A percentile compares a stretch with the other conserved stretches of the same genome.
Conservation (phyloP, 2,888 invertebrate species). For the Eupithecia subfuscata region DNA sequence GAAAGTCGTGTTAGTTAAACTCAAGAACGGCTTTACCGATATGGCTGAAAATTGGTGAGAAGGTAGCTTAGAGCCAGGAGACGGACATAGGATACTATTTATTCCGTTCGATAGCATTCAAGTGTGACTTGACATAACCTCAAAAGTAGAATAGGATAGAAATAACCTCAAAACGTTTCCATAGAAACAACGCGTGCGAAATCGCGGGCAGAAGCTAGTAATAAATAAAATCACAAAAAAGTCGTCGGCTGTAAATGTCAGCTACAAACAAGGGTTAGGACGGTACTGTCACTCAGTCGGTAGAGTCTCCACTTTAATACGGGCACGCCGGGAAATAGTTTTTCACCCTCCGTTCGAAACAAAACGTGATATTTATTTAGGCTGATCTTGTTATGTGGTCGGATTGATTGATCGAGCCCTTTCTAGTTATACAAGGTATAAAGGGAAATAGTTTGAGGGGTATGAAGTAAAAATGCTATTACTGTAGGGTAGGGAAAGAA, state of each 20-base stretch:
- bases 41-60: no score
- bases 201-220: no score
- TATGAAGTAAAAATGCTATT: background rate
- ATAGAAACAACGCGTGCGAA: no score
- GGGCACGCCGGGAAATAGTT: slow-evolving; percentile 37
- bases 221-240: background rate
- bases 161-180: no score
- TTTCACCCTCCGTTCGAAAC: slow-evolving; percentile 35
- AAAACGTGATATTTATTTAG: slow-evolving; percentile 38
- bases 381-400: slow-evolving; percentile 31
- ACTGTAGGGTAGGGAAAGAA: background rate
- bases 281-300: slow-evolving; percentile 42
- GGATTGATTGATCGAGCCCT: slow-evolving; percentile 27
- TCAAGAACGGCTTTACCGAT: no score
- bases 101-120: no score
- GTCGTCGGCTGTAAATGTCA: slow-evolving; percentile 19
- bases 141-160: no score
- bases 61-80: no score
- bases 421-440: background rate
- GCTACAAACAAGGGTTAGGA: slow-evolving; percentile 41
- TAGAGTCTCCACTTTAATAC: slow-evolving; percentile 39
- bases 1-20: no score
- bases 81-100: no score
- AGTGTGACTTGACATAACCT: no score
- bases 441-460: background rate